Percentiles rank a stretch among this genome's conserved stretches.
Conservation (phyloP, 1,140 invertebrate genomes). For the Cydia strobilella region DNA sequence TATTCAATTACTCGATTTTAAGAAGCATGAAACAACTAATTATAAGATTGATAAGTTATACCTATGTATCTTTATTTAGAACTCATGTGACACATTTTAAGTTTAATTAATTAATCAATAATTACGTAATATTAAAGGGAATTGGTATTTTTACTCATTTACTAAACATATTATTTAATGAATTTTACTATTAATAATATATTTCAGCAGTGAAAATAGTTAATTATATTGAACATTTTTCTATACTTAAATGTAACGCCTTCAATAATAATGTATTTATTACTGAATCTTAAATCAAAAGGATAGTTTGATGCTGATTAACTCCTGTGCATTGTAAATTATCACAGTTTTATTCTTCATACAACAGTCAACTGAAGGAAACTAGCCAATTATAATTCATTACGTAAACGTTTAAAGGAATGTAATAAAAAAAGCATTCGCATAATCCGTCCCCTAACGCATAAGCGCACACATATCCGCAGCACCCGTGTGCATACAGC, state of each 20-base stretch:
- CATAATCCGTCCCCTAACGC: conserved; percentile 61
- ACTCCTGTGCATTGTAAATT: conserved; percentile 12
- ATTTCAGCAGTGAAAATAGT: too few species aligned
- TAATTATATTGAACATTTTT: not conserved
- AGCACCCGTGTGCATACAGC: conserved; percentile 52
- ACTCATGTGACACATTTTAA: too few species aligned
- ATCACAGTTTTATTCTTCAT: conserved; percentile 1
- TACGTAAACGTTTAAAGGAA: conserved; percentile 32
- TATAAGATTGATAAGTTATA: not conserved
- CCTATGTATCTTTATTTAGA: too few species aligned
- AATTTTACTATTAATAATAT: too few species aligned
- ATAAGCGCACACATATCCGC: conserved; percentile 49
- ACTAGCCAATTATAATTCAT: conserved; percentile 17
- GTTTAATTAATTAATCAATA: too few species aligned
- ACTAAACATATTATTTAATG: too few species aligned
- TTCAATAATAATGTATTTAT: not conserved
- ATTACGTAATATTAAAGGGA: too few species aligned
- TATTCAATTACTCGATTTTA: not conserved
- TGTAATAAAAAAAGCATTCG: conserved; percentile 38
- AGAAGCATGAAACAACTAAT: not conserved
- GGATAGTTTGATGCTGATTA: conserved; percentile 5
- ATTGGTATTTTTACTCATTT: too few species aligned
- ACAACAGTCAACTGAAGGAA: conserved; percentile 21
- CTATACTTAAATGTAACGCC: not conserved
- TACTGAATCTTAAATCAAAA: not conserved